Conservation (phyloP, 2,888 invertebrate genomes). For the Pseudanteris insignis region DNA sequence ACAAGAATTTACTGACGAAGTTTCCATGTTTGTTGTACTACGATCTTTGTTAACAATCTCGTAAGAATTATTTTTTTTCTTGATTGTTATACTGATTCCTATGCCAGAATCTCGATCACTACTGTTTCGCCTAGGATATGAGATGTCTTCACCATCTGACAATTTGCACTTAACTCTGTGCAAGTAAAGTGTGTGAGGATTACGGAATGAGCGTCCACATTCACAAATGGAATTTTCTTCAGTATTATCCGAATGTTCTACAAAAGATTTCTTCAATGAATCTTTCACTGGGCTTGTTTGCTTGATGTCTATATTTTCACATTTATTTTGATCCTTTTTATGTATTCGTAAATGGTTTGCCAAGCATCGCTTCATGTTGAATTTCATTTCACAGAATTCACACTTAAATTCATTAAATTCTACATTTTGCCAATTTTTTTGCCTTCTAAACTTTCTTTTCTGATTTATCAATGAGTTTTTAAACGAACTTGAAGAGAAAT, state of each 20-base stretch:
- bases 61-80: conserved; percentile 62
- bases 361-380: background rate
- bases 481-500: background rate
- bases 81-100: conserved; percentile 62
- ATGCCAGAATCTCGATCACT: conserved; percentile 57
- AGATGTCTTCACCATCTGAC: conserved; percentile 6
- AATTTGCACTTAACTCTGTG: conserved; percentile 54
- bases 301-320: too few relatives aligned
- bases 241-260: conserved; percentile 20
- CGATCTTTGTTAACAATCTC: conserved; percentile 58
- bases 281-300: background rate
- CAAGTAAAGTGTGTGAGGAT: conserved; percentile 51
- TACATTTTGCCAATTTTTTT: background rate
- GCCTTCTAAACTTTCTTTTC: background rate
- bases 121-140: conserved; percentile 40
- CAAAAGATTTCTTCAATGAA: background rate
- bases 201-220: conserved; percentile 56
- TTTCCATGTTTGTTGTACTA: conserved; percentile 42
- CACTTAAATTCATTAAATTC: background rate
- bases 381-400: background rate
- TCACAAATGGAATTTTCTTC: conserved; percentile 45
- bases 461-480: background rate
- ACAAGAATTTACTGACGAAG: conserved; percentile 41
- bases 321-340: background rate
- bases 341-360: conserved; percentile 1